These are phyloP conservation scores for Phyllostomus hastatus DNA, from an alignment of 2,113 vertebrate species.

Conservation along the genomic window DNA sequence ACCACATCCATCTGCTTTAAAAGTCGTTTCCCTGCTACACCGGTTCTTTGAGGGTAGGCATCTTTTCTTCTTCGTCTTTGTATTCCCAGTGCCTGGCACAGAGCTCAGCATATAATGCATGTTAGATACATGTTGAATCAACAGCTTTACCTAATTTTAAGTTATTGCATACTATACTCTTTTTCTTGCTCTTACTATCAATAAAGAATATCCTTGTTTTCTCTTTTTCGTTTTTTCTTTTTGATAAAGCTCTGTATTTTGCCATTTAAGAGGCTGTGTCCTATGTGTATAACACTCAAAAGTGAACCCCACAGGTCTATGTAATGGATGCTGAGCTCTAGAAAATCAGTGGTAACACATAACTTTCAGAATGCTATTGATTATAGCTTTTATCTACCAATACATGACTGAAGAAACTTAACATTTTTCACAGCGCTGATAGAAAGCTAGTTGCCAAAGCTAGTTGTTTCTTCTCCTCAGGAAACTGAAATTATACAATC, in stretches of 20 bases:
- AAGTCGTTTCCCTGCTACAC: background rate
- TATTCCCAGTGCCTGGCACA: background rate
- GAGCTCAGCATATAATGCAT: background rate
- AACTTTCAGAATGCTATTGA: background rate
- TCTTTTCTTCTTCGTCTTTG: slow-evolving; percentile 1
- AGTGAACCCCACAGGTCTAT: background rate
- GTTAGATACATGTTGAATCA: background rate
- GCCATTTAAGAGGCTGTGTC: background rate
- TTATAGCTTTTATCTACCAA: background rate
- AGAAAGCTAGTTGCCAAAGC: slow-evolving; percentile 46
- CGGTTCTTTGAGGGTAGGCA: background rate
- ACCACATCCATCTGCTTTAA: background rate
- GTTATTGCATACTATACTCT: background rate
- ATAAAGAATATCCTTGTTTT: background rate
- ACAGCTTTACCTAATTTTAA: background rate
- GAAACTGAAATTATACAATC: slow-evolving; percentile 42
- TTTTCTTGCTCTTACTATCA: background rate
- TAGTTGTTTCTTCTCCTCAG: slow-evolving; percentile 43
- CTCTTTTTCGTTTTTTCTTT: background rate
- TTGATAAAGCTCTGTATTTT: slow-evolving; percentile 30
- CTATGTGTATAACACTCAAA: background rate
- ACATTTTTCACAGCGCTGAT: slow-evolving; percentile 29
- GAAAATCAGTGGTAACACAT: background rate
- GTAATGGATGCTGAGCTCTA: background rate
- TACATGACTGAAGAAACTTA: background rate